Percentiles rank a stretch among this genome's conserved stretches.
These are phyloP conservation scores for Habroteleia sp. DNA, from an alignment of 2,888 invertebrate species.

Conservation along the genomic window DNA sequence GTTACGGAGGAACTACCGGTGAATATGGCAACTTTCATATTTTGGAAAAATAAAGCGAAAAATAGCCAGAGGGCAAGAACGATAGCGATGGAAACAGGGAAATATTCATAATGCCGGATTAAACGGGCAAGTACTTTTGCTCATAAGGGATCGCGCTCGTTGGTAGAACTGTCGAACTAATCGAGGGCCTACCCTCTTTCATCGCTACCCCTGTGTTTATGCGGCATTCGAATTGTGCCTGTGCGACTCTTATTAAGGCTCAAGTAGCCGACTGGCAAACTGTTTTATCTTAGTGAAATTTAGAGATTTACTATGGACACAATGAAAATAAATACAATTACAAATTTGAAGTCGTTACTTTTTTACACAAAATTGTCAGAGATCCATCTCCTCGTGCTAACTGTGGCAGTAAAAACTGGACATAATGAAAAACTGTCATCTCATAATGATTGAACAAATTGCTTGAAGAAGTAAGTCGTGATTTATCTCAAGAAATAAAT, in stretches of 20 bases:
- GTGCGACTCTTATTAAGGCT: constrained; percentile 47
- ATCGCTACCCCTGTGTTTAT: constrained; percentile 70
- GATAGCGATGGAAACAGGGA: constrained; percentile 67
- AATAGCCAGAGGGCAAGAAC: constrained; percentile 57
- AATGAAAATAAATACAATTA: too few species aligned
- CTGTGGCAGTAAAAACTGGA: too few species aligned
- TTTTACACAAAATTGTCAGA: too few species aligned
- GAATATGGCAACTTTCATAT: constrained; percentile 50
- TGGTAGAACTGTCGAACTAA: constrained; percentile 75
- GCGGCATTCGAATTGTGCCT: constrained; percentile 39
- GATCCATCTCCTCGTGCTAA: too few species aligned
- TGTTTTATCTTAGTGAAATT: constrained; percentile 12
- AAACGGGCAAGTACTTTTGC: constrained; percentile 71
- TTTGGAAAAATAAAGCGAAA: constrained; percentile 61
- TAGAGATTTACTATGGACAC: too few species aligned
- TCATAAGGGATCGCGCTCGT: constrained; percentile 53
- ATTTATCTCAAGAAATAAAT: constrained; percentile 35
- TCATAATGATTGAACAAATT: constrained; percentile 24
- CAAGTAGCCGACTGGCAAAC: constrained; percentile 28
- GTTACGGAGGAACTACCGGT: constrained; percentile 43
- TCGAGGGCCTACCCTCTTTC: constrained; percentile 76
- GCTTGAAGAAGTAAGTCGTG: constrained; percentile 1
- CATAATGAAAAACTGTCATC: constrained; percentile 13
- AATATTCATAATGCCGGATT: constrained; percentile 80
- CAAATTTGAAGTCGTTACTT: too few species aligned